A percentile compares a stretch with the other conserved stretches of the same genome.
Evolutionary conservation across 2,888 invertebrate genomes (phyloP).

Genomic region (Spodoptera picta): DNA sequence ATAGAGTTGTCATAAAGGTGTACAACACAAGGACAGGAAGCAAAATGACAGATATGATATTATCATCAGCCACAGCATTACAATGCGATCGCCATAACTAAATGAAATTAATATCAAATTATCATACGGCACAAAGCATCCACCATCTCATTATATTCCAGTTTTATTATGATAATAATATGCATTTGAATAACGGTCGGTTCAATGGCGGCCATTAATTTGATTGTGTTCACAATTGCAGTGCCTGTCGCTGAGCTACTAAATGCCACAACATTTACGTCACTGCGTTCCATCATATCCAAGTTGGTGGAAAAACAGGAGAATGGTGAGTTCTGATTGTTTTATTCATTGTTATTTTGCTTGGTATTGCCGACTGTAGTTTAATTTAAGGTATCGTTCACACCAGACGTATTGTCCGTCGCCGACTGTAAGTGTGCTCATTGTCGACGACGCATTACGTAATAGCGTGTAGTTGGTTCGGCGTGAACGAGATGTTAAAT

Average conservation of each 20-base stretch:
- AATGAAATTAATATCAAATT: slow-evolving; percentile 25
- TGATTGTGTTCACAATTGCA: slow-evolving; percentile 63
- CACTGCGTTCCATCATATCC: slow-evolving; percentile 82
- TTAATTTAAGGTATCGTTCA: no score
- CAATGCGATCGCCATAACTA: slow-evolving; percentile 6
- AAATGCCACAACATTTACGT: slow-evolving; percentile 81
- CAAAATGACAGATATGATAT: no score
- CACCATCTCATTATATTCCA: slow-evolving; percentile 35
- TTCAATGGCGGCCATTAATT: slow-evolving; percentile 49
- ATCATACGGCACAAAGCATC: slow-evolving; percentile 19
- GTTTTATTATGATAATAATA: slow-evolving; percentile 52
- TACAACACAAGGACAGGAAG: no score
- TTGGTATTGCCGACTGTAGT: no score
- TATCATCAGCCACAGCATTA: not conserved
- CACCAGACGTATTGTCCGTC: no score
- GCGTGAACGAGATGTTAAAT: no score
- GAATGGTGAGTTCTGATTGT: slow-evolving; percentile 72
- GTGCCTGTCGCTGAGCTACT: slow-evolving; percentile 80
- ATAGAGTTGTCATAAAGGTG: no score
- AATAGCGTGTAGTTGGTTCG: no score
- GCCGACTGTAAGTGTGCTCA: no score
- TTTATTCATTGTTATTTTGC: no score
- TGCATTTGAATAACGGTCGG: slow-evolving; percentile 46
- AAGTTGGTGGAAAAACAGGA: slow-evolving; percentile 84
- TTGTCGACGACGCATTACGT: no score